Percentiles rank a stretch among this genome's conserved stretches.
These are phyloP conservation scores for Botia kubotai DNA, from an alignment of 2,797 vertebrate species.

Conservation along the genomic window DNA sequence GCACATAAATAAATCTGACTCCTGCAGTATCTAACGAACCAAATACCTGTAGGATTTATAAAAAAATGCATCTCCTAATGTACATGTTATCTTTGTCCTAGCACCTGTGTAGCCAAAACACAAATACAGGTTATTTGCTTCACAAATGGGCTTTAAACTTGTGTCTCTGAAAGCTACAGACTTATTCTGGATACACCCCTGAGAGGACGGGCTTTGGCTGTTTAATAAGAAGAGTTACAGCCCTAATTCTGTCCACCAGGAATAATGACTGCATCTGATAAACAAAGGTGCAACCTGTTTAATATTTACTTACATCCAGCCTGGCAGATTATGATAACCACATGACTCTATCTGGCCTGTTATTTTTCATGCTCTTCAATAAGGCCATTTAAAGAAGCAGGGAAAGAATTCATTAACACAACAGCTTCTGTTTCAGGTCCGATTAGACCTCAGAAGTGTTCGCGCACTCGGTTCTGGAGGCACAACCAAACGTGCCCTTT, in stretches of 20 bases:
- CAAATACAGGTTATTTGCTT: conserved; percentile 5
- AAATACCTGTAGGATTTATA: not conserved
- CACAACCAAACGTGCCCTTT: conserved; percentile 57
- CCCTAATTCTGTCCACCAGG: conserved; percentile 6
- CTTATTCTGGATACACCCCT: not conserved
- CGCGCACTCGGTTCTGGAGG: conserved; percentile 62
- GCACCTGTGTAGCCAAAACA: not conserved
- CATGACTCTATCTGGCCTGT: not conserved
- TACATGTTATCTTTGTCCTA: not conserved
- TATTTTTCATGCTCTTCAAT: not conserved
- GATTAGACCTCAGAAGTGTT: not conserved
- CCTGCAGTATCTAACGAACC: not conserved
- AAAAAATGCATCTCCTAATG: no score
- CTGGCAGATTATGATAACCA: not conserved
- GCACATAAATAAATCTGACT: not conserved
- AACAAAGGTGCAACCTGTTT: conserved; percentile 30
- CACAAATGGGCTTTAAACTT: not conserved
- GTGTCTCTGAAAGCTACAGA: not conserved
- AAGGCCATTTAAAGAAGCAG: not conserved
- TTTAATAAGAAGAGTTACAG: conserved; percentile 1
- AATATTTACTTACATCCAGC: conserved; percentile 32
- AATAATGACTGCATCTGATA: not conserved
- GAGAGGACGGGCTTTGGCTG: not conserved
- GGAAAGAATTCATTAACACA: not conserved
- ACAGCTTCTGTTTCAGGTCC: not conserved